Evolutionary conservation across 2,797 vertebrate genomes (phyloP), one percentile per base, ranked within the genome.

Genomic region (Anisognathus igniventris): DNA sequence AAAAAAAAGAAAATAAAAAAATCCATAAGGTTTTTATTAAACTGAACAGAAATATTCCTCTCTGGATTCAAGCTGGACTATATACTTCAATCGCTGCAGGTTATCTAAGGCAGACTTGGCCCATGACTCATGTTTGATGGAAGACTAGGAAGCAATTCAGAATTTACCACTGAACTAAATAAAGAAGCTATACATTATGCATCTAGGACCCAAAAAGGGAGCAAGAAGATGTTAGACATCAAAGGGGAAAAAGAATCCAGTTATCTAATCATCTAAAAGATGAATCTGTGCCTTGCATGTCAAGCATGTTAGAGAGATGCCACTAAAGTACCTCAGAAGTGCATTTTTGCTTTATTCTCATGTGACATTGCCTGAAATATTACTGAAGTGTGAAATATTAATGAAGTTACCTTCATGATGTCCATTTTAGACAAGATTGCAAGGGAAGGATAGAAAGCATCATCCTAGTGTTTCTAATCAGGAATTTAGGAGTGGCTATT

Each of bases 331-430:
- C 21, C 33, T 86, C 53, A 74, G 58, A 94, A 91, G 45, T 76
- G 33, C 31, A 47, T 90, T 91, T 96, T 96, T 78, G 14, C 39
- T 85, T 78, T 72, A 65, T 77, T 92, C 37, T 74, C 37, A 13
- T 33, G 28, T 82, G 61, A 42, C 21, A 27, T 80, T 87, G 67
- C 51, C 54, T 90, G 45, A 96, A 96, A 94, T 92, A 86, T 86
- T 89, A 78, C 68, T 42, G 28, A 85, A 65, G 5, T 58, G 24
- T 85, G 39, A 85, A 91, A 77, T 72, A 84, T 62, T 91, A 39
- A 90, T 68, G 12, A 76, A 45, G 22, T 53, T 88, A 51, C 25
- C 48, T 77, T 91, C 77, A 79, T 28, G 5, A 87, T 74, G 60
- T 64, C 64, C 31, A 50, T 88, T 96, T 93, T 9, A 54, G 76